These are phyloP conservation scores for Magallana gigas DNA, from an alignment of 1,140 invertebrate genomes.

Conservation along the genomic window DNA sequence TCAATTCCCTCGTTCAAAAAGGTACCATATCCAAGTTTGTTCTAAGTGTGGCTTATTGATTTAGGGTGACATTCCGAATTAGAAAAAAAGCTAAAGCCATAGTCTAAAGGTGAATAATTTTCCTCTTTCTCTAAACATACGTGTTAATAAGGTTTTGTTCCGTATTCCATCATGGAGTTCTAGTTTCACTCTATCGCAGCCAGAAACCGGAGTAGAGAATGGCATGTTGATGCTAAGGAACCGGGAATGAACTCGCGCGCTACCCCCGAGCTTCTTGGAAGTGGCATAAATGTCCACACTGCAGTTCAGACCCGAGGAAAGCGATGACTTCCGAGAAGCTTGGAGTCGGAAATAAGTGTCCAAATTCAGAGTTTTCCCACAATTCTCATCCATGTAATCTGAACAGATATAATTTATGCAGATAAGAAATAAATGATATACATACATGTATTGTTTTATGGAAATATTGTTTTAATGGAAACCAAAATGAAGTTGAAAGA, in stretches of 20 bases:
- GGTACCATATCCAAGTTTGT: too few species aligned
- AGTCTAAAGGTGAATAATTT: too few species aligned
- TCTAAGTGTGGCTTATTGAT: too few species aligned
- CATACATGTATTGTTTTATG: too few species aligned
- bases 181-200: slow-evolving; percentile 8
- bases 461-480: too few species aligned
- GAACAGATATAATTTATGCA: background rate
- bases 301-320: background rate
- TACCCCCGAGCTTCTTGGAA: background rate
- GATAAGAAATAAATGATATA: too few species aligned
- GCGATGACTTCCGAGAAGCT: background rate
- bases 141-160: background rate
- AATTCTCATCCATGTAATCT: slow-evolving; percentile 22
- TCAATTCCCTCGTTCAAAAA: too few species aligned
- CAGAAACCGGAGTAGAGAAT: background rate
- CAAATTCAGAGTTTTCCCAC: background rate
- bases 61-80: too few species aligned
- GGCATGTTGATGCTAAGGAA: background rate
- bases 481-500: too few species aligned
- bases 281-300: background rate
- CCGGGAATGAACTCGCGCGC: background rate
- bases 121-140: background rate
- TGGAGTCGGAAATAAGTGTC: slow-evolving; percentile 11
- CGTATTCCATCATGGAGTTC: slow-evolving; percentile 21
- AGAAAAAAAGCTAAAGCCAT: too few species aligned